phyloP scores from a whole-genome alignment of 1,140 invertebrate genomes.

The Aphelenchoides fujianensis region DNA sequence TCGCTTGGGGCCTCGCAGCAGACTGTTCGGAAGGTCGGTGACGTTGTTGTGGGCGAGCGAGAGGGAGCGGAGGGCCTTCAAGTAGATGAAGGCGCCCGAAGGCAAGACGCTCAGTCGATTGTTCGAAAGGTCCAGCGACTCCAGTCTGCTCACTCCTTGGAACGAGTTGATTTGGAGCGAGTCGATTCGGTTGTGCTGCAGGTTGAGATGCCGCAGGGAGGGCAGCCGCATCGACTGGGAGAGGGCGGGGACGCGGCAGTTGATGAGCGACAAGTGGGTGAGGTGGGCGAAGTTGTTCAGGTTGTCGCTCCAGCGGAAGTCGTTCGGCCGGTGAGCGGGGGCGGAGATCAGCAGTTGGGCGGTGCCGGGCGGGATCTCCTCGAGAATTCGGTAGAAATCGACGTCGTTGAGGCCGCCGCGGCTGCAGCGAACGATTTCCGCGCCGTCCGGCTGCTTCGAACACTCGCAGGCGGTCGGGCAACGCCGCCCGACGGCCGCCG shows the following conservation, averaged over 20 bases:
- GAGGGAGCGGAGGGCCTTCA: constrained; percentile 34
- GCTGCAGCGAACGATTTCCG: constrained; percentile 37
- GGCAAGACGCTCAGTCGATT: constrained; percentile 48
- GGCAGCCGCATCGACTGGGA: constrained; percentile 44
- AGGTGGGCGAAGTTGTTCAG: constrained; percentile 51
- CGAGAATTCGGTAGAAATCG: constrained; percentile 48
- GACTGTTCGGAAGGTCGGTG: constrained; percentile 40
- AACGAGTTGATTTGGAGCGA: constrained; percentile 51
- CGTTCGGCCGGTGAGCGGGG: constrained; percentile 34
- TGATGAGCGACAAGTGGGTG: constrained; percentile 37
- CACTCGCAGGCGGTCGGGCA: constrained; percentile 31
- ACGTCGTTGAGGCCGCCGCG: constrained; percentile 52
- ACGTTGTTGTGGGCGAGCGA: constrained; percentile 50
- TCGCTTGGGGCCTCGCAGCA: constrained; percentile 46
- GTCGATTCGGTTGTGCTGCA: constrained; percentile 47
- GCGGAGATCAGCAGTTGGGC: constrained; percentile 45
- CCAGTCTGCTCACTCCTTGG: constrained; percentile 42
- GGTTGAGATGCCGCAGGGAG: constrained; percentile 40
- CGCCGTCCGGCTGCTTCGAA: constrained; percentile 2
- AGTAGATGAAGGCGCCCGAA: constrained; percentile 56
- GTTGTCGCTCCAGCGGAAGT: constrained; percentile 58
- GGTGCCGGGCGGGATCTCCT: constrained; percentile 44
- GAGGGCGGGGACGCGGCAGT: constrained; percentile 53
- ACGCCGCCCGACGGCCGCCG: background rate
- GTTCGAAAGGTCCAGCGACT: constrained; percentile 45